Evolutionary conservation across 2,888 invertebrate species (phyloP), one percentile per base, ranked within the genome.

Genomic region (Noctuana brunneofusca): DNA sequence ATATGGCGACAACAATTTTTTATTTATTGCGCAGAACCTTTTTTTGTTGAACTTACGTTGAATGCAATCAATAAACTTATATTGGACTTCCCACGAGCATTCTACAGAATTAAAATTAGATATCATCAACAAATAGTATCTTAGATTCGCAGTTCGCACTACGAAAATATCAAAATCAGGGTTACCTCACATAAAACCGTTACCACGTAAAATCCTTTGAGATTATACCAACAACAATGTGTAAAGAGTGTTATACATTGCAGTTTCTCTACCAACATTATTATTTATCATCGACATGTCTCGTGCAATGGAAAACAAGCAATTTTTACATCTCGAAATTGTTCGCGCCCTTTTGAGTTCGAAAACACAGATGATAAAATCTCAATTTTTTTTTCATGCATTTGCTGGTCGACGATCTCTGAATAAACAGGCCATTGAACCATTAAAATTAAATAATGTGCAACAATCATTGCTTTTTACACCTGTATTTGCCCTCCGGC

Each of bases 401-500:
- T 32, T 57, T 22, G 22, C 32, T 58, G 35, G 58, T 30, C 24
- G 35, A 20, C 54, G 64, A 66, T 59, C 64, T 65, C 66, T 38
- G 41, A 22, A 32, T 48, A 68, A 69, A 66, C 57, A 64, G 9
- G 4, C 32, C 48, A 65, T 32, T 59, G 63, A 63, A 60, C 66
- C 66, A 46, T 63, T 53, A 41, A 56, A 46, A 46, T 63, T 53
- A 41, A 56, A 46, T 65, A 58, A 64, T 58, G 46, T 62, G n/a
- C 49, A 62, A 58, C 63, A 59, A 58, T 65, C 59, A 58, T n/a
- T 50, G 55, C 55, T 62, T 54, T 55, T 68, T 69, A 70, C 88
- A 88, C 89, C 88, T 88, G 88, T 88, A 74, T 88, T 88, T 88
- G 74, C 86, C 84, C 75, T 74, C 55, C 63, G 75, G 86, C 84